Evolutionary conservation across 2,888 invertebrate species (phyloP).

Genomic region (Pegoplata infirma): DNA sequence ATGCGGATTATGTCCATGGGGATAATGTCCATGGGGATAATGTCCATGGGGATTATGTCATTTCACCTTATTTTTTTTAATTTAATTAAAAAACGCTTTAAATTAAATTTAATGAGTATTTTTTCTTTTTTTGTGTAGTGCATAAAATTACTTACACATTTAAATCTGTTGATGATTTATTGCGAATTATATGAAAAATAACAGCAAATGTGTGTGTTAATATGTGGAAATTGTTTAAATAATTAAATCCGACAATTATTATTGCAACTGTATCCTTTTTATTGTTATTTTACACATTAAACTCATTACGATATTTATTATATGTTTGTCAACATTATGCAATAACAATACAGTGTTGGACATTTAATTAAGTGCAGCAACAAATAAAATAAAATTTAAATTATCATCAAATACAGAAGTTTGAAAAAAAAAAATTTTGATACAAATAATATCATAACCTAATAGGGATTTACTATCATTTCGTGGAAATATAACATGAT

Average conservation of each 20-base stretch:
- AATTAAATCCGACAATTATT: conserved; percentile 70
- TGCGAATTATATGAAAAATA: conserved; percentile 53
- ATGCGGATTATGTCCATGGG: too few relatives aligned
- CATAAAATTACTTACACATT: conserved; percentile 44
- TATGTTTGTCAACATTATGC: conserved; percentile 4
- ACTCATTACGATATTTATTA: conserved; percentile 53
- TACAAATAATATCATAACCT: too few relatives aligned
- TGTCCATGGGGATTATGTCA: too few relatives aligned
- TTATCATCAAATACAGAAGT: too few relatives aligned
- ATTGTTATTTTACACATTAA: conserved; percentile 53
- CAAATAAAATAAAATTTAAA: too few relatives aligned
- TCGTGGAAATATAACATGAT: too few relatives aligned
- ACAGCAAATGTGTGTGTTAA: conserved; percentile 30
- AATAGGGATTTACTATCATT: too few relatives aligned
- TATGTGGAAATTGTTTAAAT: conserved; percentile 67
- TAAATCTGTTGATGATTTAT: conserved; percentile 68
- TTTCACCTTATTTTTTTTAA: too few relatives aligned
- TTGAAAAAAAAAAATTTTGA: too few relatives aligned
- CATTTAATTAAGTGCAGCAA: background rate
- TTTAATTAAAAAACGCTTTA: conserved; percentile 54
- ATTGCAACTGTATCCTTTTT: conserved; percentile 59
- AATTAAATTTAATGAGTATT: conserved; percentile 68
- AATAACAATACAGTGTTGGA: background rate
- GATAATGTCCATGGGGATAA: too few relatives aligned
- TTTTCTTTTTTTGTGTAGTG: conserved; percentile 48